Evolutionary conservation across 2,797 vertebrate species (phyloP).

Genomic region (Phoxinus dragarum): DNA sequence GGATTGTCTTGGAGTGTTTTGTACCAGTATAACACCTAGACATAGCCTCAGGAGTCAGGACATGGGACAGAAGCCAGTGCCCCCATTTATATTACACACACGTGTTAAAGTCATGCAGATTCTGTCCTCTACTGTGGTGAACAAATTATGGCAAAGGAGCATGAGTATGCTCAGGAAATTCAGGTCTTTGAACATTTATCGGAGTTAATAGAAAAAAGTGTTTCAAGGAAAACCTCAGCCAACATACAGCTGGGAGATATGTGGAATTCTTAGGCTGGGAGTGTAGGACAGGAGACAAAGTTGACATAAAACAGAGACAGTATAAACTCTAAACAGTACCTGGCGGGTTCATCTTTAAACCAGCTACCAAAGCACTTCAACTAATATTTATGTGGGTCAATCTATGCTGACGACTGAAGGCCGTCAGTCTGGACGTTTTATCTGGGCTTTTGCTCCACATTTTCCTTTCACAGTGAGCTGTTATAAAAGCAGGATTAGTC

Average conservation of each 20-base stretch:
- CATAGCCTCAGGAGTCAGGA: neutral
- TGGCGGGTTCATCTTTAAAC: neutral
- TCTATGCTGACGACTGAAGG: neutral
- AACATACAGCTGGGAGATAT: neutral
- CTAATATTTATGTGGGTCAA: slow-evolving; percentile 33
- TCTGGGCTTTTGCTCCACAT: slow-evolving; percentile 39
- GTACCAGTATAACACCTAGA: neutral
- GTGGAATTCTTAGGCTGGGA: slow-evolving; percentile 9
- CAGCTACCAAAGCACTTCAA: neutral
- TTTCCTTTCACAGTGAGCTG: slow-evolving; percentile 33
- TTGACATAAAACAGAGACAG: slow-evolving; percentile 2
- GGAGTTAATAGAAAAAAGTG: neutral
- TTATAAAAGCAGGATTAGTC: slow-evolving; percentile 62
- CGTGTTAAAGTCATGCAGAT: neutral
- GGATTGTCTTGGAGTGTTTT: neutral
- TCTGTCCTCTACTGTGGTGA: neutral
- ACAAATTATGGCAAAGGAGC: neutral
- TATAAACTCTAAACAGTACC: slow-evolving; percentile 22
- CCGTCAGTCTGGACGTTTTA: slow-evolving; percentile 32
- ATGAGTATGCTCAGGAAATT: neutral
- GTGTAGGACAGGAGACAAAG: neutral
- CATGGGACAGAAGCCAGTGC: neutral
- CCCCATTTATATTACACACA: neutral
- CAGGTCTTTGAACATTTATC: neutral
- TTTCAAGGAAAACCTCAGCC: slow-evolving; percentile 1